phyloP scores from a whole-genome alignment of 2,797 vertebrate species.

The Nannoperca obscura region DNA sequence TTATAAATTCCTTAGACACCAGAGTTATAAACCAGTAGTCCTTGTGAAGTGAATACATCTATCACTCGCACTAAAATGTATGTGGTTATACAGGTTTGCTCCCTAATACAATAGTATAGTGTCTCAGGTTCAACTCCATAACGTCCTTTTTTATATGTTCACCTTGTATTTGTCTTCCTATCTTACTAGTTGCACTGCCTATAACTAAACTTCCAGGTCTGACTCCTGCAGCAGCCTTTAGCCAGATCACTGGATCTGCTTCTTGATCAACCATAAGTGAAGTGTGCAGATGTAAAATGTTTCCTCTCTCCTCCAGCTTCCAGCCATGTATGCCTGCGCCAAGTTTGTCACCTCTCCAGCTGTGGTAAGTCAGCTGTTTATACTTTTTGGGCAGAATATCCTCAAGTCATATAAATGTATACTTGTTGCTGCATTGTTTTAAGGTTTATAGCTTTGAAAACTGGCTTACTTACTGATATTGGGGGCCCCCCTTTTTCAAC shows the following conservation, averaged over 20 bases:
- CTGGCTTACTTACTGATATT: not conserved
- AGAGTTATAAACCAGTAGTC: not conserved
- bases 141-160: not conserved
- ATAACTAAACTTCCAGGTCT: not conserved
- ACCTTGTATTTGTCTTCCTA: not conserved
- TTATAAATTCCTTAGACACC: not conserved
- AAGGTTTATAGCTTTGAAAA: not conserved
- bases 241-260: not conserved
- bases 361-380: slow-evolving; percentile 78
- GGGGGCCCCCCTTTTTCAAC: too few relatives aligned
- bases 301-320: slow-evolving; percentile 67
- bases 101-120: not conserved
- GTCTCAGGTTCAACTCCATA: not conserved
- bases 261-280: not conserved
- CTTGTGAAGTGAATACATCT: not conserved
- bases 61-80: not conserved
- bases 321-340: slow-evolving; percentile 86
- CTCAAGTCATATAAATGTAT: rapidly evolving
- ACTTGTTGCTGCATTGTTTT: not conserved
- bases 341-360: slow-evolving; percentile 86
- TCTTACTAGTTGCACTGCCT: not conserved
- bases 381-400: not conserved
- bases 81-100: not conserved
- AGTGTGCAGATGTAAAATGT: not conserved
- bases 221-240: not conserved